phyloP scores from a whole-genome alignment of 2,888 invertebrate species.

The Campaea margaritaria region DNA sequence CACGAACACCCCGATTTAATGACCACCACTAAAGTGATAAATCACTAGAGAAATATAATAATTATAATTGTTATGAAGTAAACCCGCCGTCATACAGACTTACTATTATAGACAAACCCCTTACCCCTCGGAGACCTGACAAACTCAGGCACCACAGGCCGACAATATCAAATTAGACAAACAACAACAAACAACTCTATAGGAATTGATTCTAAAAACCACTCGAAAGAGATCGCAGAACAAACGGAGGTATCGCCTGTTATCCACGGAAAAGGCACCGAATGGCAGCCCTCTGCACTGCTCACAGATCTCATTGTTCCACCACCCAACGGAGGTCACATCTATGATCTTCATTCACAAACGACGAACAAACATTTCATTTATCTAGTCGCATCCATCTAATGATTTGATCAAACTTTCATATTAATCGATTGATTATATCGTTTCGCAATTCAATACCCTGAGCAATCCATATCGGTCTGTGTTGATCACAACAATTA shows the following conservation, averaged over 20 bases:
- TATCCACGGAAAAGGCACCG: background rate
- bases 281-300: constrained; percentile 23
- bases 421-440: constrained; percentile 27
- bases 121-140: no score
- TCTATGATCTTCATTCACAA: constrained; percentile 32
- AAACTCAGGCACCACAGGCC: no score
- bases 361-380: constrained; percentile 30
- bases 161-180: no score
- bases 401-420: constrained; percentile 31
- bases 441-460: constrained; percentile 25
- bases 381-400: constrained; percentile 24
- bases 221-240: no score
- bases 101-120: no score
- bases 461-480: constrained; percentile 5
- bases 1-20: no score
- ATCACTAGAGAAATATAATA: no score
- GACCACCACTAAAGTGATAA: no score
- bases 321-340: constrained; percentile 50
- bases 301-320: constrained; percentile 67
- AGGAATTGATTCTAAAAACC: background rate
- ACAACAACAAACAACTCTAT: background rate
- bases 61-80: no score
- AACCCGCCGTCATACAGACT: no score
- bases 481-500: background rate
- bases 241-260: background rate